Conservation (phyloP, 2,888 invertebrate species). For the Carterocephalus palaemon region DNA sequence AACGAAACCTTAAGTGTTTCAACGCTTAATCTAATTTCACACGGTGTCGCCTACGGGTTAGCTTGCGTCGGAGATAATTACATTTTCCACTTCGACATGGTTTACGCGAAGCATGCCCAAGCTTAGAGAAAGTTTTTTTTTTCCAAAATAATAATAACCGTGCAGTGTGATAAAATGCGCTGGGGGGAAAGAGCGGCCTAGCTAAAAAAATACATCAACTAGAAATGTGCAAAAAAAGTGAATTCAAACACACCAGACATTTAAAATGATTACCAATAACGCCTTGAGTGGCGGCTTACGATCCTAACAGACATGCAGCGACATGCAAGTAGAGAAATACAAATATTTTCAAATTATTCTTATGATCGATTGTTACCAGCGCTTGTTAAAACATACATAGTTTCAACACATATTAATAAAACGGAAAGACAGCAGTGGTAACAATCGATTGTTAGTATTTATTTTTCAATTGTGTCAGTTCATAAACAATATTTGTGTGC, state of each 20-base stretch:
- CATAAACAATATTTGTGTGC: conserved; percentile 56
- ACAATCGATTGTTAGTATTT: conserved; percentile 49
- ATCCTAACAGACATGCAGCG: conserved; percentile 76
- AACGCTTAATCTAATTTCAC: conserved; percentile 15
- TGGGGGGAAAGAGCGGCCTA: conserved; percentile 75
- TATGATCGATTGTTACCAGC: conserved; percentile 55
- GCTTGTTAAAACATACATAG: conserved; percentile 36
- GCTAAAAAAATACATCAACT: conserved; percentile 76
- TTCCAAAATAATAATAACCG: conserved; percentile 74
- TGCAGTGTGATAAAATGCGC: conserved; percentile 77
- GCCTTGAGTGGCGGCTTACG: conserved; percentile 73
- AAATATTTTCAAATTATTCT: conserved; percentile 51
- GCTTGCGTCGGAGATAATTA: conserved; percentile 28
- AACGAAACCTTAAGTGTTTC: conserved; percentile 1
- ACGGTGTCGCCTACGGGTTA: conserved; percentile 33
- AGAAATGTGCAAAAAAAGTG: conserved; percentile 78
- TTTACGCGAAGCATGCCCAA: conserved; percentile 76
- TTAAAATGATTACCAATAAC: conserved; percentile 70
- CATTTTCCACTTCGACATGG: conserved; percentile 49
- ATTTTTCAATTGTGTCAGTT: conserved; percentile 47
- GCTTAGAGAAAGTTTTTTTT: conserved; percentile 71
- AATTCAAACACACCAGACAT: conserved; percentile 63
- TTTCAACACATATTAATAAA: too few species aligned
- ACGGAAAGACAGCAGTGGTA: conserved; percentile 61
- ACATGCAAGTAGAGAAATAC: conserved; percentile 75